phyloP scores from a whole-genome alignment of 1,140 invertebrate genomes.

The Ylistrum balloti region DNA sequence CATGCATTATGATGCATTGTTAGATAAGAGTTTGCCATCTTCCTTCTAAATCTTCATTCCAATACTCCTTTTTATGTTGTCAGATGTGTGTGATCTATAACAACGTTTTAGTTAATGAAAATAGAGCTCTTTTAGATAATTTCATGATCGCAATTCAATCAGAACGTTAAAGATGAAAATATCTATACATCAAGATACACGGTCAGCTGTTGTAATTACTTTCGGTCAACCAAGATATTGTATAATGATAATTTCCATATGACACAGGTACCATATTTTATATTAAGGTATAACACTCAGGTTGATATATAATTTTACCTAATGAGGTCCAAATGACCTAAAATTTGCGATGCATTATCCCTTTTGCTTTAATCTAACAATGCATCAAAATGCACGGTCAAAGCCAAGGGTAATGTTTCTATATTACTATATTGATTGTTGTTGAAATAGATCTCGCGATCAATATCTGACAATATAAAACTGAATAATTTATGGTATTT shows the following conservation, averaged over 20 bases:
- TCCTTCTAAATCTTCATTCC: neutral
- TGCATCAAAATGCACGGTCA: neutral
- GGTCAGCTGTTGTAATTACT: no score
- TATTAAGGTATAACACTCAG: neutral
- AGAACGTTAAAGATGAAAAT: no score
- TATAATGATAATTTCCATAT: no score
- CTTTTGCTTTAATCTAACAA: neutral
- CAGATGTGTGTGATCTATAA: neutral
- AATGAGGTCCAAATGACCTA: no score
- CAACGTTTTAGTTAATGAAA: neutral
- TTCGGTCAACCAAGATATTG: no score
- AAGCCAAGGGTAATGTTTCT: neutral
- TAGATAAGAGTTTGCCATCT: neutral
- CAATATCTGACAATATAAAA: no score
- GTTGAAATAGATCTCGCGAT: neutral
- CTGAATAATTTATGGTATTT: no score
- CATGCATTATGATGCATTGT: neutral
- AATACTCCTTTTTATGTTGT: neutral
- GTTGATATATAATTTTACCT: no score
- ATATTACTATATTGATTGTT: neutral
- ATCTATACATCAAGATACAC: neutral
- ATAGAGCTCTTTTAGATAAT: neutral
- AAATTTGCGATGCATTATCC: no score
- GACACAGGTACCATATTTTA: neutral
- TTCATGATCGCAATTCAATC: neutral